Conservation (phyloP, 2,888 invertebrate species). For the Chelonus formosanus region DNA sequence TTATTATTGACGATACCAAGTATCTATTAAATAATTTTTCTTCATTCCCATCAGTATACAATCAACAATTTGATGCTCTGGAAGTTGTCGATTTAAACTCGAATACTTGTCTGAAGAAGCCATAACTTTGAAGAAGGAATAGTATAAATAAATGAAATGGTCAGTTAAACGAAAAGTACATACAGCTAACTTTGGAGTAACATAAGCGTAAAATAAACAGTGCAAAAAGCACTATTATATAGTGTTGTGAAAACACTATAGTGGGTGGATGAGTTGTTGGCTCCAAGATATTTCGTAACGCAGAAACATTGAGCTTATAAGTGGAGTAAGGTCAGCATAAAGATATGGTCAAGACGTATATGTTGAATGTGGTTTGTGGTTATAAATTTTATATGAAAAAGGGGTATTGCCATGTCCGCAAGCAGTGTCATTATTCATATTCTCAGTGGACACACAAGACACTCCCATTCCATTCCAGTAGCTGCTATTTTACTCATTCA, state of each 20-base stretch:
- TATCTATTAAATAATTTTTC: neutral
- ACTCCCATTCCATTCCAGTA: neutral
- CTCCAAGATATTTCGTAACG: neutral
- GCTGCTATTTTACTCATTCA: neutral
- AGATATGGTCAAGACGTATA: neutral
- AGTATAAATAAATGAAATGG: no score
- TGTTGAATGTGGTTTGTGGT: neutral
- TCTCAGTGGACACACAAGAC: neutral
- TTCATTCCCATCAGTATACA: no score
- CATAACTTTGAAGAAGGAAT: no score
- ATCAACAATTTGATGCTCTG: no score
- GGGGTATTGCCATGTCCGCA: neutral
- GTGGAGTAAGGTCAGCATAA: neutral
- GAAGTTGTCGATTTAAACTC: no score
- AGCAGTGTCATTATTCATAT: neutral
- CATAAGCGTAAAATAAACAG: no score
- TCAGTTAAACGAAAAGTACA: no score
- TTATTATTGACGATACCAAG: neutral
- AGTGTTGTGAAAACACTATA: no score
- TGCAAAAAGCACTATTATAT: no score
- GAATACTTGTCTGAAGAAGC: no score
- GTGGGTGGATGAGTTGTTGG: neutral
- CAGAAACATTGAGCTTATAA: neutral
- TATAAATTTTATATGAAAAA: conserved; percentile 11
- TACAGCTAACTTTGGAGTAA: neutral